Conservation (phyloP, 2,888 invertebrate genomes). For the Glyphotaelius pellucidus region DNA sequence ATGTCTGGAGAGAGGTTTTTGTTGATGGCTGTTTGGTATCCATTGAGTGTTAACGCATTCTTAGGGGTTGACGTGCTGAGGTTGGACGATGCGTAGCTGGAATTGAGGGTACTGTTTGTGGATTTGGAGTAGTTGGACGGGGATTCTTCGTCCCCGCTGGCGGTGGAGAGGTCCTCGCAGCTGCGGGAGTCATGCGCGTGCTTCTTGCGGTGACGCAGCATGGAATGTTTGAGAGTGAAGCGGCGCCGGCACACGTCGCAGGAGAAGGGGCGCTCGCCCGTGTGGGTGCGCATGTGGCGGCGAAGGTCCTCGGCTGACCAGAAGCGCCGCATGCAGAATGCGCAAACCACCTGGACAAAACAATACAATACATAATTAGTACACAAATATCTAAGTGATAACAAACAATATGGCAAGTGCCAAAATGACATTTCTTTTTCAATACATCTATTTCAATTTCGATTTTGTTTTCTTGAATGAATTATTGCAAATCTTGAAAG, state of each 20-base stretch:
- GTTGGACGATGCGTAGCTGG: slow-evolving; percentile 35
- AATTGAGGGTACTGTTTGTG: slow-evolving; percentile 41
- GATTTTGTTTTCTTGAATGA: too few relatives aligned
- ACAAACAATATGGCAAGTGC: not conserved
- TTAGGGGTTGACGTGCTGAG: slow-evolving; percentile 60
- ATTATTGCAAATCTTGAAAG: too few relatives aligned
- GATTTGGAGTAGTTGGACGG: slow-evolving; percentile 34
- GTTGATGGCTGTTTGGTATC: slow-evolving; percentile 64
- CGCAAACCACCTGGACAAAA: slow-evolving; percentile 84
- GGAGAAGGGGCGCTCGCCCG: slow-evolving; percentile 93
- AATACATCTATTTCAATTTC: too few relatives aligned
- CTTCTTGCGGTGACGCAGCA: slow-evolving; percentile 95
- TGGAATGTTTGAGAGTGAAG: slow-evolving; percentile 95
- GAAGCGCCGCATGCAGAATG: slow-evolving; percentile 94
- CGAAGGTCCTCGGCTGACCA: slow-evolving; percentile 97
- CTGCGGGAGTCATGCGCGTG: slow-evolving; percentile 80
- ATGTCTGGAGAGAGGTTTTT: slow-evolving; percentile 69
- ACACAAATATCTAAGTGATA: not conserved
- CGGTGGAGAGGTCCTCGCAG: slow-evolving; percentile 71
- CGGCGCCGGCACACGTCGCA: slow-evolving; percentile 92
- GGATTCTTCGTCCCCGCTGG: slow-evolving; percentile 73
- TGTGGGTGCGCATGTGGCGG: slow-evolving; percentile 95
- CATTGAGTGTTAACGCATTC: slow-evolving; percentile 53
- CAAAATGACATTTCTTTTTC: too few relatives aligned
- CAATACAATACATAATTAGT: slow-evolving; percentile 45